A percentile compares a stretch with the other conserved stretches of the same genome.
Conservation (phyloP, 2,113 vertebrate species). For the Eurystomus gularis region DNA sequence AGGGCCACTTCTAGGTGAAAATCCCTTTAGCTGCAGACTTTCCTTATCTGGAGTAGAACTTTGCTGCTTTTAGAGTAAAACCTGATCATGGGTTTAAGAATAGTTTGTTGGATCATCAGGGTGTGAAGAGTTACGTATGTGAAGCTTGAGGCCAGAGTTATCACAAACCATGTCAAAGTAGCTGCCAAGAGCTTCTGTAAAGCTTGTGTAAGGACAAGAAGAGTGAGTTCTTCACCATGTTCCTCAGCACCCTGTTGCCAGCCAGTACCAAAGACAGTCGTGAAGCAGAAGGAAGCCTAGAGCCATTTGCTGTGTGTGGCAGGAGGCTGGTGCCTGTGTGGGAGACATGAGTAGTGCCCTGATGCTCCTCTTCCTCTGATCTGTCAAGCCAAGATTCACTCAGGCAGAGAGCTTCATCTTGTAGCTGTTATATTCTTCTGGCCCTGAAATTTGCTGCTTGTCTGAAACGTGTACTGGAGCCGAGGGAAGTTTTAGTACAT, state of each 20-base stretch:
- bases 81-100: not conserved
- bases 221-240: accelerated
- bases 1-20: not conserved
- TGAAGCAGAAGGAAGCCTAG: not conserved
- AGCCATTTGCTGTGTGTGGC: not conserved
- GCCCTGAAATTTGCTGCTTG: not conserved
- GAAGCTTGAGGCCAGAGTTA: not conserved
- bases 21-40: not conserved
- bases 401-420: not conserved
- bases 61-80: not conserved
- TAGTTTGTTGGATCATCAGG: not conserved
- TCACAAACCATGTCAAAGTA: not conserved
- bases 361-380: not conserved
- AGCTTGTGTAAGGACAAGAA: not conserved
- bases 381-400: not conserved
- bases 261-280: not conserved
- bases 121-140: not conserved
- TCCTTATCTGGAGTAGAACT: not conserved
- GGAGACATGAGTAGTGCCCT: not conserved
- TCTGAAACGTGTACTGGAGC: not conserved
- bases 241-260: not conserved
- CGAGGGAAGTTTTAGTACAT: not conserved
- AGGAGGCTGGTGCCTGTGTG: not conserved
- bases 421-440: not conserved
- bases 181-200: not conserved